phyloP scores from a whole-genome alignment of 2,797 vertebrate genomes.

The Peromyscus nudipes region DNA sequence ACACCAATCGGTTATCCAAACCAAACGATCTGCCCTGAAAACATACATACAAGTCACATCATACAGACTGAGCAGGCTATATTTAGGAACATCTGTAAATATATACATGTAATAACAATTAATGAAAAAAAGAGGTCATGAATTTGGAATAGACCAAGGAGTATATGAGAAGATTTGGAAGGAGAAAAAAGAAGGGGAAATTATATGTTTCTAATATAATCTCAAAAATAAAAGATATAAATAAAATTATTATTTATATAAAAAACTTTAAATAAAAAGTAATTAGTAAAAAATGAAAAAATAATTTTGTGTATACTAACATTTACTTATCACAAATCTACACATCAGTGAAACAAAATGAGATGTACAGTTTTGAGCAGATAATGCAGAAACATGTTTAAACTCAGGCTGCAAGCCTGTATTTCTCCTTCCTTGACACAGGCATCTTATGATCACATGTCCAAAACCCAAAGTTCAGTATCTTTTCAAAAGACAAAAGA shows the following conservation, averaged over 20 bases:
- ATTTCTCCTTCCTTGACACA: not conserved
- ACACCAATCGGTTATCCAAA: not conserved
- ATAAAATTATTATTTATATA: not conserved
- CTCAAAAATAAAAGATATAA: not conserved
- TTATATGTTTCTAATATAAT: not conserved
- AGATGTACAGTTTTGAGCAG: not conserved
- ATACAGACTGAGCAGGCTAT: not conserved
- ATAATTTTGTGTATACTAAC: not conserved
- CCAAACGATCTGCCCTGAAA: not conserved
- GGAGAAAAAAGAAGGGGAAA: not conserved
- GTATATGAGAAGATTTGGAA: not conserved
- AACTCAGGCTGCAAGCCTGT: not conserved
- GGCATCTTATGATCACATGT: not conserved
- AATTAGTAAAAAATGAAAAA: not conserved
- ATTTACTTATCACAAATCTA: not conserved
- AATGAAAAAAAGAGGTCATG: not conserved
- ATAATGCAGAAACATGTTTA: not conserved
- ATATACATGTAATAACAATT: not conserved
- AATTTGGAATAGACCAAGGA: not conserved
- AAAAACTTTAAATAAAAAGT: not conserved
- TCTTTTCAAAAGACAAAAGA: not conserved
- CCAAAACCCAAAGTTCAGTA: constrained; percentile 16
- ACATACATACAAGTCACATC: not conserved
- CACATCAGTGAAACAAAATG: not conserved
- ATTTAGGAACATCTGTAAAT: not conserved